phyloP scores from a whole-genome alignment of 2,888 invertebrate species.

The Aporophyla lueneburgensis region DNA sequence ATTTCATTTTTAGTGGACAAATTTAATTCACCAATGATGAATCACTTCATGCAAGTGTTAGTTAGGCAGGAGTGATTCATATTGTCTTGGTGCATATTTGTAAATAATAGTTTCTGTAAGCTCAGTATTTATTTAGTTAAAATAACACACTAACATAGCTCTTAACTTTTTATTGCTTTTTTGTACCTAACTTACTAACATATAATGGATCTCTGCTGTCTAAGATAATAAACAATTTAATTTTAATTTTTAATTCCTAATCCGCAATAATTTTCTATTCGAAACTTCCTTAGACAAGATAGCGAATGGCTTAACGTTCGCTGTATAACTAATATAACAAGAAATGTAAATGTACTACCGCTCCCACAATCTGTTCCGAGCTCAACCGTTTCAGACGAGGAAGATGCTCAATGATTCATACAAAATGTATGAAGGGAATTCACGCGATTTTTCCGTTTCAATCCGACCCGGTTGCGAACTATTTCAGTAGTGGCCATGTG shows the following conservation, averaged over 20 bases:
- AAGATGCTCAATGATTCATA: conserved; percentile 67
- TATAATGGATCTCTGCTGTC: too few species aligned
- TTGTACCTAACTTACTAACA: too few species aligned
- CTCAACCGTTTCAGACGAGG: conserved; percentile 37
- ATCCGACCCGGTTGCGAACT: conserved; percentile 42
- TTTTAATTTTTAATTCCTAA: not conserved
- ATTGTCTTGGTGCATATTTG: too few species aligned
- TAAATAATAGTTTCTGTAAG: too few species aligned
- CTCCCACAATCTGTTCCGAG: conserved; percentile 55
- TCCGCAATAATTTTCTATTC: not conserved
- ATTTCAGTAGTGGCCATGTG: conserved; percentile 32
- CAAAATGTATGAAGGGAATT: conserved; percentile 68
- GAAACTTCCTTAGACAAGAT: not conserved
- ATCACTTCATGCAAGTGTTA: too few species aligned
- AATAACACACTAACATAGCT: too few species aligned
- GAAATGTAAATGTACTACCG: conserved; percentile 46
- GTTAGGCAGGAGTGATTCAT: too few species aligned
- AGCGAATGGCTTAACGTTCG: conserved; percentile 17
- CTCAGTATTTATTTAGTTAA: too few species aligned
- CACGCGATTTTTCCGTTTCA: conserved; percentile 65
- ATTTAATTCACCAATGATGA: too few species aligned
- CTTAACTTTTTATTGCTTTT: too few species aligned
- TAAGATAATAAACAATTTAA: too few species aligned
- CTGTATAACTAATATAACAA: conserved; percentile 25
- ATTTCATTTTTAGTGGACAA: too few species aligned